Base-by-base conservation (phyloP, 1,140 invertebrate species). In the Drosophila chauvacae region DNA sequence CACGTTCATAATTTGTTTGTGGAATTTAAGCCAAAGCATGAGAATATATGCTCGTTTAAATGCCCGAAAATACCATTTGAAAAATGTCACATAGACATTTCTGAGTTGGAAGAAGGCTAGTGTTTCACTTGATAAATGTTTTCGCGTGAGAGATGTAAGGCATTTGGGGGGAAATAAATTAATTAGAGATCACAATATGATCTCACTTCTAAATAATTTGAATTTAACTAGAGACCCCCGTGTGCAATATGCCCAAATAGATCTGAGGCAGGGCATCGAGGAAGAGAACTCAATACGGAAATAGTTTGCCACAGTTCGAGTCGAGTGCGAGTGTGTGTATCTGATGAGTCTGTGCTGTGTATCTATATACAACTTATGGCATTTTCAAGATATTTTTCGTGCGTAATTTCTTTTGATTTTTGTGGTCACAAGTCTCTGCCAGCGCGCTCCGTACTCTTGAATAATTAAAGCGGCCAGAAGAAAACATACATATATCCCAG, bases 311-410 rank as follows among this genome's bases (percentile, higher is more conserved):
- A 76, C 57, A 62, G 50, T 62, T 77, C 50, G 63, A 50, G 61
- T 72, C 59, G 57, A 33, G 63, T 58, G 41, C 37, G 35, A 42
- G 59, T 62, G 47, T 44, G 44, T 65, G 50, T 59, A 14, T 44
- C 20, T 68, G 66, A 57, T 70, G 68, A 70, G 69, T 45, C 69
- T 71, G 65, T 37, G 66, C 53, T 44, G 62, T 20, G 48, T 51
- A 58, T 70, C 35, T 39, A 62, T 57, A 60, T 64, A 69, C 61
- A 88, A 81, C 85, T 90, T 90, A 90, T 90, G 81, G 85, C 86
- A 90, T 90, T 90, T 90, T 90, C 86, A 62, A 90, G 80, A 85
- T 85, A 85, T 84, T 88, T 88, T 85, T 85, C 81, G 85, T 90
- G 85, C 81, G 85, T 88, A 90, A 88, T 90, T 90, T 87, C 84